Evolutionary conservation across 2,888 invertebrate species (phyloP), one percentile per base, ranked within the genome.

Genomic region (Beris morrisii): DNA sequence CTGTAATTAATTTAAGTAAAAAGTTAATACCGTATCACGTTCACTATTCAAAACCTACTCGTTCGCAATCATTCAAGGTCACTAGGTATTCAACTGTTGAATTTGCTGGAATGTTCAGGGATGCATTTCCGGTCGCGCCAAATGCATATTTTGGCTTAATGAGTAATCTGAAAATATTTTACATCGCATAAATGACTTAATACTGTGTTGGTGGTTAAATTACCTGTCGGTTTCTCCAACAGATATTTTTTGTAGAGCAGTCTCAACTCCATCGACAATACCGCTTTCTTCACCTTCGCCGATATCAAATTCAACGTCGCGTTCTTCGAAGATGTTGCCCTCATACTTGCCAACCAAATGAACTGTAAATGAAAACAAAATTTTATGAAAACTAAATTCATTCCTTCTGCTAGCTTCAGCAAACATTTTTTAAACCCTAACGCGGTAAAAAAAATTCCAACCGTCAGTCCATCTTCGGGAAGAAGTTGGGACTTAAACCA

Each of bases 221-320:
- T 68, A 78, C 78, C 70, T 82, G 0, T 94, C 91, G 67, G 86
- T 88, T 80, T 97, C 97, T 1, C 87, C 88, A 72, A 86, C 86
- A 72, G 86, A 87, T 81, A 98, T 94, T 76, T 89, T 90, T 72
- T 88, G 87, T 4, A 97, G 75, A 0, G 92, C 93, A 69, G 84
- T 83, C 78, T 96, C 95, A 11, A 97, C 79, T 9, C 97, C 97
- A 63, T 88, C 86, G 44, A 93, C 85, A 32, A 98, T 81, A 68
- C 88, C 88, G 58, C 81, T 80, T 69, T 91, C 91, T 64, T 82
- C 84, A 7, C 93, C 95, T 80, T 97, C 97, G 0, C 97, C 97
- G 22, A 96, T 82, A 13, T 83, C 81, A 80, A 97, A 98, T 31
- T 87, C 85, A 0, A 95, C 85, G 52, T 93, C 90, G 72, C 92